Percentiles rank a stretch among this genome's conserved stretches.
Conservation (phyloP, 2,113 vertebrate genomes). For the Clupea harengus region DNA sequence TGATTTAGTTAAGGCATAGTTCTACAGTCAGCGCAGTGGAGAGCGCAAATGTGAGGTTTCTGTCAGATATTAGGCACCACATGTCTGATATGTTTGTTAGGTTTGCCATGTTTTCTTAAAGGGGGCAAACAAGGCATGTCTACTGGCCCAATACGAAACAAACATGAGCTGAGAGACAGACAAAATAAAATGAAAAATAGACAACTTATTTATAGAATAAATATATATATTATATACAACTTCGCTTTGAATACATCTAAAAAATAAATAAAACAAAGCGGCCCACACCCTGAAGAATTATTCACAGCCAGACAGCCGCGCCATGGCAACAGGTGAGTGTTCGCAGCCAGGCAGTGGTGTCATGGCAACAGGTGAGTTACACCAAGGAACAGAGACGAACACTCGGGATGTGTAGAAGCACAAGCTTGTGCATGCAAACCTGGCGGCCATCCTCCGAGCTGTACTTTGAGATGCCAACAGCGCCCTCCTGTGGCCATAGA, state of each 20-base stretch:
- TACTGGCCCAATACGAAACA: slow-evolving; percentile 61
- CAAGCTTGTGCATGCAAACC: neutral
- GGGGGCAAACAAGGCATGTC: slow-evolving; percentile 48
- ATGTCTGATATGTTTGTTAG: slow-evolving; percentile 56
- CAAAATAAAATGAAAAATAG: slow-evolving; percentile 71
- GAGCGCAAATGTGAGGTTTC: slow-evolving; percentile 51
- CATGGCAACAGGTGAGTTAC: slow-evolving; percentile 39
- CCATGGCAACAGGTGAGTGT: slow-evolving; percentile 16
- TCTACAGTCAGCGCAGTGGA: slow-evolving; percentile 44
- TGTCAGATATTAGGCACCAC: slow-evolving; percentile 66
- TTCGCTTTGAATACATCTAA: slow-evolving; percentile 75
- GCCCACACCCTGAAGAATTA: slow-evolving; percentile 68
- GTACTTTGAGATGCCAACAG: slow-evolving; percentile 26
- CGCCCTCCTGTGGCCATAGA: slow-evolving; percentile 55
- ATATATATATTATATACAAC: slow-evolving; percentile 80
- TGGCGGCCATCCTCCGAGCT: neutral
- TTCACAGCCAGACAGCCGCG: slow-evolving; percentile 64
- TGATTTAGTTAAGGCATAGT: slow-evolving; percentile 64
- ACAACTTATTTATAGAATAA: slow-evolving; percentile 81
- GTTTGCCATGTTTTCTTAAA: slow-evolving; percentile 31
- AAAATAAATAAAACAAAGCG: slow-evolving; percentile 79
- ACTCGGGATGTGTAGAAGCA: slow-evolving; percentile 43
- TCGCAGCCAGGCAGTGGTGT: slow-evolving; percentile 47
- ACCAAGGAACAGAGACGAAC: slow-evolving; percentile 34
- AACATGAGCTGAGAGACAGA: slow-evolving; percentile 39